phyloP scores from a whole-genome alignment of 35 echinoderm and acorn worm genomes.

The Apostichopus parvimensis region DNA sequence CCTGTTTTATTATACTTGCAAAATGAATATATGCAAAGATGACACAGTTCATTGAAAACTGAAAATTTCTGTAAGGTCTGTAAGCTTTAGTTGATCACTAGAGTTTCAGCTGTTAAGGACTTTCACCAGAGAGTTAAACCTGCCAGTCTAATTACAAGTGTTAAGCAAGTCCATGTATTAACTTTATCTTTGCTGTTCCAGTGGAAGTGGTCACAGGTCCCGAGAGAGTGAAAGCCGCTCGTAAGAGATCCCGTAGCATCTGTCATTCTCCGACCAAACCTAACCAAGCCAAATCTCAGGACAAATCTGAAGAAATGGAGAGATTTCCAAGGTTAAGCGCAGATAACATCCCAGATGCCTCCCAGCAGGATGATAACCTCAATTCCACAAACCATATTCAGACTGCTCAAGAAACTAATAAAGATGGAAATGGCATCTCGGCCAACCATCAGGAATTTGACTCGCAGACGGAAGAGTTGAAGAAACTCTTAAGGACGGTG shows the following conservation, averaged over 20 bases:
- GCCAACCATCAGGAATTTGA: conserved; percentile 15
- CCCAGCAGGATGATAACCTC: not conserved
- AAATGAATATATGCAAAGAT: too few relatives aligned
- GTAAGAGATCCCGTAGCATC: conserved; percentile 65
- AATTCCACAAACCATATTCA: not conserved
- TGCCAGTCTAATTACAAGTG: too few relatives aligned
- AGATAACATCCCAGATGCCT: not conserved
- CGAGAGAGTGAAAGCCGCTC: conserved; percentile 67
- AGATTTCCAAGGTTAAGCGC: not conserved
- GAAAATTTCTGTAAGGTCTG: too few relatives aligned
- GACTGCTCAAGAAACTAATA: not conserved
- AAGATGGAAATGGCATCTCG: not conserved
- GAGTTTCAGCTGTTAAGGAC: too few relatives aligned
- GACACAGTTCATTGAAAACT: too few relatives aligned
- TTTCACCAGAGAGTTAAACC: too few relatives aligned
- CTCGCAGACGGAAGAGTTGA: conserved; percentile 46
- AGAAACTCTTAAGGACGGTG: conserved; percentile 48
- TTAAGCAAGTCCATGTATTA: not conserved
- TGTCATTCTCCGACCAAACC: conserved; percentile 48
- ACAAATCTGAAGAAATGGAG: conserved; percentile 25
- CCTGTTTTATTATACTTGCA: too few relatives aligned
- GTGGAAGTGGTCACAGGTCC: conserved; percentile 69
- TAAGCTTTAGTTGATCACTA: too few relatives aligned
- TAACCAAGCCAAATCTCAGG: conserved; percentile 16
- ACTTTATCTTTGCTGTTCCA: conserved; percentile 1